phyloP scores from a whole-genome alignment of 2,113 vertebrate species.

The Bos taurus region ARS-UCD2.0 NC_037355.1:11664001-11664500 shows the following conservation, averaged over 20 bases:
- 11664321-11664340: background rate
- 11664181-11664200: background rate
- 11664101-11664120: background rate
- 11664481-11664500: too few relatives aligned
- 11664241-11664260: background rate
- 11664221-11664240: background rate
- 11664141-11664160: background rate
- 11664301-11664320: background rate
- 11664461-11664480: too few relatives aligned
- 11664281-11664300: background rate
- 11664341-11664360: background rate
- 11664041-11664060: background rate
- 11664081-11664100: background rate
- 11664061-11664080: too few relatives aligned
- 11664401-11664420: fast-evolving
- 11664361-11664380: too few relatives aligned
- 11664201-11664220: background rate
- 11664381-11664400: fast-evolving
- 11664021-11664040: background rate
- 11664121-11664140: background rate
- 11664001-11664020: background rate
- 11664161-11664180: background rate
- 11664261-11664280: background rate
- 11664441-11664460: too few relatives aligned
- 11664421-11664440: too few relatives aligned